Conservation (phyloP, 2,888 invertebrate genomes). For the Ochropacha duplaris region DNA sequence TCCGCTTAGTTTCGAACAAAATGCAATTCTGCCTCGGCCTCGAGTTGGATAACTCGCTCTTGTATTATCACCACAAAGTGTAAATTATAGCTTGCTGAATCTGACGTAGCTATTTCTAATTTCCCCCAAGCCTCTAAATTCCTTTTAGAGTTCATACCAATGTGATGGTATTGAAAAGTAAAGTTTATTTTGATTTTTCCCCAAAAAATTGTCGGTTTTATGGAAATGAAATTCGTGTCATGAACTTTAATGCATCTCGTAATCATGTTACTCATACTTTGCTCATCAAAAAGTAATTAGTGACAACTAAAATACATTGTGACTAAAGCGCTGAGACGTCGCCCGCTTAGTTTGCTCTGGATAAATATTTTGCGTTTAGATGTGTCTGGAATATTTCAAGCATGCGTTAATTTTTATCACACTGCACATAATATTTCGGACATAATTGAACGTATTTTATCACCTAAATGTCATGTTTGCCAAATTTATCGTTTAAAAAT, state of each 20-base stretch:
- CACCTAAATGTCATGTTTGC: not conserved
- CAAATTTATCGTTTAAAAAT: not conserved
- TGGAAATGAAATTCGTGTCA: slow-evolving; percentile 25
- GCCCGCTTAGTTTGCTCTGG: not conserved
- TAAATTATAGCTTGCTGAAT: not conserved
- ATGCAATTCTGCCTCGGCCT: not conserved
- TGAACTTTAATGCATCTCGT: slow-evolving; percentile 52
- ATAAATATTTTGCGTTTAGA: not conserved
- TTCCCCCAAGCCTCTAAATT: not conserved
- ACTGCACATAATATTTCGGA: not conserved
- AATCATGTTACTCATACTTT: slow-evolving; percentile 53
- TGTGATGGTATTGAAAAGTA: too few species aligned
- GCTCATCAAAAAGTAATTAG: slow-evolving; percentile 75
- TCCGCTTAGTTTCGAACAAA: not conserved
- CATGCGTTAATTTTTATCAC: not conserved
- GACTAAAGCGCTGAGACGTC: slow-evolving; percentile 40
- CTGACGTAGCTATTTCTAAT: not conserved
- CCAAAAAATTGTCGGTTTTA: slow-evolving; percentile 15
- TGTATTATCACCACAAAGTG: not conserved
- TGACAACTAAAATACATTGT: slow-evolving; percentile 52
- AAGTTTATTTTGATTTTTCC: too few species aligned
- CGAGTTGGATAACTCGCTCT: not conserved
- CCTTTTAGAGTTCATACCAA: not conserved
- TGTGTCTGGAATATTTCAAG: not conserved
- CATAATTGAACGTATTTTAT: not conserved